Evolutionary conservation across 2,888 invertebrate species (phyloP).

Genomic region (Invenusta paracnida): DNA sequence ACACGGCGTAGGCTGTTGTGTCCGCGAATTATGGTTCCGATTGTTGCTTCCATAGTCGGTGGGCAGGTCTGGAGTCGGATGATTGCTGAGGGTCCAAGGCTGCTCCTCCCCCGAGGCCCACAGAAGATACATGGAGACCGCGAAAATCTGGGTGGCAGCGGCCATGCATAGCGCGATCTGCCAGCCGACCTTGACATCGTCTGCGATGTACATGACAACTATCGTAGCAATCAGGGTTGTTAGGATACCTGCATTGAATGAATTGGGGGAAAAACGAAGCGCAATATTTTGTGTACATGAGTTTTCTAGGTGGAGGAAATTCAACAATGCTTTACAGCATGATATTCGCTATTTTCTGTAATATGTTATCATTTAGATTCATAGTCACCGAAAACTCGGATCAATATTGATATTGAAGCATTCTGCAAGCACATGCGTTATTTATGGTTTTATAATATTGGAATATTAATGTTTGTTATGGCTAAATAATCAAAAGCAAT

Average conservation of each 20-base stretch:
- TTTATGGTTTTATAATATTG: too few relatives aligned
- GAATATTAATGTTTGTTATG: too few relatives aligned
- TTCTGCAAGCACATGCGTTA: too few relatives aligned
- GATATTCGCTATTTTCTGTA: too few relatives aligned
- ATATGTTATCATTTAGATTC: too few relatives aligned
- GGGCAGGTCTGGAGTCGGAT: background rate
- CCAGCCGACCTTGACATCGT: conserved; percentile 34
- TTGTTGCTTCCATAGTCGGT: background rate
- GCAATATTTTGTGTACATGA: too few relatives aligned
- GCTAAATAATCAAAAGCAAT: too few relatives aligned
- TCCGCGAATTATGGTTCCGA: background rate
- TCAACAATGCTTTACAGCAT: too few relatives aligned
- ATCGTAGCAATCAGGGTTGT: conserved; percentile 39
- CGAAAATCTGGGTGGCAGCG: conserved; percentile 38
- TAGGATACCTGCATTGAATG: conserved; percentile 38
- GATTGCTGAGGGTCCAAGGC: conserved; percentile 30
- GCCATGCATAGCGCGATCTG: conserved; percentile 35
- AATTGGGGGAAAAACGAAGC: too few relatives aligned
- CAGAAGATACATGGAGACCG: conserved; percentile 33
- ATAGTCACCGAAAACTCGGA: too few relatives aligned
- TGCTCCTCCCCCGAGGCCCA: conserved; percentile 42
- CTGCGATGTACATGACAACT: conserved; percentile 8
- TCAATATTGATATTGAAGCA: too few relatives aligned
- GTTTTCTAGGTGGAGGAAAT: too few relatives aligned
- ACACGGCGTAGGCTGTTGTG: background rate